Evolutionary conservation across 2,888 invertebrate genomes (phyloP), one percentile per base, ranked within the genome.

Genomic region (Drosophila flavopinicola): DNA sequence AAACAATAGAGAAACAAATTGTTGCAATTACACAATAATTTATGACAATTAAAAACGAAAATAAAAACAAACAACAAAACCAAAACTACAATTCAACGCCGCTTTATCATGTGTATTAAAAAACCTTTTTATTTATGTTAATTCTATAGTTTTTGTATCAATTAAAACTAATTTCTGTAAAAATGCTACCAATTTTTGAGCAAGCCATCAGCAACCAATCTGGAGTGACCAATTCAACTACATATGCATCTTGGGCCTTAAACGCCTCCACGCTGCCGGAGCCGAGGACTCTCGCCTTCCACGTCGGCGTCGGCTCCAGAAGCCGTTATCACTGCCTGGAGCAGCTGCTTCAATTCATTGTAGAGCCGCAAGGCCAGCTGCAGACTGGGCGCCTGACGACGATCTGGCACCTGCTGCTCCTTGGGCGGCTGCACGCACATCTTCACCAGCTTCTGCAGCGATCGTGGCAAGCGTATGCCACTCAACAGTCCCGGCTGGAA

Each of bases 271-370:
- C 42, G 66, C 13, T 66, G 66, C 6, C 47, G 25, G 0, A 58
- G 39, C 9, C 63, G 37, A 11, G 64, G 57, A 15, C 51, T 56
- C 23, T 72, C 74, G 0, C 15, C 35, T 5, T 74, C 74, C n/a
- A 63, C 53, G 6, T 69, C 66, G 6, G 17, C n/a, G 13, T 79
- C 74, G 3, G 67, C 48, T 2, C 75, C 75, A 11, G 77, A 59
- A 4, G 80, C 76, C 15, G 76, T 68, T 17, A 86, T 74, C 11
- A 84, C 63, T 3, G 82, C 78, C 58, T 90, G 89, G 15, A 88
- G 85, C 52, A 90, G 72, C 44, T 87, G 84, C 56, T 89, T 88
- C 42, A 90, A 77, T 74, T 90, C 91, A 76, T 90, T 89, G 70
- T 89, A 90, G 24, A 90, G 64, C 41, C 87, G 75, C 58, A 90